Evolutionary conservation across 2,888 invertebrate genomes (phyloP), one percentile per base, ranked within the genome.

Genomic region (Papilio elwesi): DNA sequence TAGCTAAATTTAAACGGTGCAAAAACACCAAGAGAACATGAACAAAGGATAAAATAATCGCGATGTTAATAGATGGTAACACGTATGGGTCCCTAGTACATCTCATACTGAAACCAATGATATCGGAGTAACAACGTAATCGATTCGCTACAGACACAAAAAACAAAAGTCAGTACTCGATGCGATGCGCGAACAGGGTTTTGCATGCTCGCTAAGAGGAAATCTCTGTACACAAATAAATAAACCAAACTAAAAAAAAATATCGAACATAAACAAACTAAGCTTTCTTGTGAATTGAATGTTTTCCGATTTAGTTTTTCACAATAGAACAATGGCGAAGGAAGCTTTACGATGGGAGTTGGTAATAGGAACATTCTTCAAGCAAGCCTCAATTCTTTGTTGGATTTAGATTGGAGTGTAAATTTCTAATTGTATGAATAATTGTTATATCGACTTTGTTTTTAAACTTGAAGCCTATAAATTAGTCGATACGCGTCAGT

Each of bases 191-290:
- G 68, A 72, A 72, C 71, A 64, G 48, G 72, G 26, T 67, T 66
- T 53, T 49, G 68, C 68, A 68, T 64, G 68, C 67, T 47, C 64
- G 72, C 68, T 68, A 68, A 72, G 68, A 68, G 72, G 68, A 72
- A 72, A 68, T 72, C 71, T 68, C 62, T 72, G 67, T 72, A 64
- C 36, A 63, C 49, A 36, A 55, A 63, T 68, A 72, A 57, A 48
- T 59, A 62, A 62, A 62, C 59, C 59, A 38, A 59, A 59, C 38
- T n/a, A 26, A 43, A 43, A 70, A 70, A 62, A 70, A 55, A 65
- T n/a, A 36, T 43, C 7, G n/a, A 55, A 55, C 68, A 64, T 57
- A 55, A 64, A 64, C 68, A 66, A 66, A 66, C 71, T 72, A 64
- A 72, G 68, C 68, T 72, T 68, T 57, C 68, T 63, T 68, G 68